Base-by-base conservation (phyloP, 2,113 vertebrate genomes). In the Podarcis cretensis region DNA sequence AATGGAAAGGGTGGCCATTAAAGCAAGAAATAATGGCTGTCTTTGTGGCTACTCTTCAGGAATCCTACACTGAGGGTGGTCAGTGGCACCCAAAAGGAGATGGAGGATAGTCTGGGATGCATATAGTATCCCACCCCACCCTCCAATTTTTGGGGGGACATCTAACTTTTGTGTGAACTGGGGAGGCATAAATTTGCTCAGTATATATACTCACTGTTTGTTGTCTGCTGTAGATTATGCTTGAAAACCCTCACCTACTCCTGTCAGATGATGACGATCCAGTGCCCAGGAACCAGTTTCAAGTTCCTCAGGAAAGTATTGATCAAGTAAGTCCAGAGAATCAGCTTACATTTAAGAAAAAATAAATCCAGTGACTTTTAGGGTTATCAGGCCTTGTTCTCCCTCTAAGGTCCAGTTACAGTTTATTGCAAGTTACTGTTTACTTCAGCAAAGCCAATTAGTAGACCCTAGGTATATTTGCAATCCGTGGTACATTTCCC, bases 281-380 rank as follows among this genome's bases (percentile, higher is more conserved):
- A n/a, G 85, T 69, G 27, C 85, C 57, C 54, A 71, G 5, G 35
- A 89, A 87, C 12, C 96, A 89, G 32, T 95, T 96, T 86, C 93
- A 96, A 4, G 94, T 96, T 86, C 93, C 97, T 21, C 96, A 95
- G 89, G 96, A 97, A 90, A 96, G 89, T 35, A 89, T 97, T 21
- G 94, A 97, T 76, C 96, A 96, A 59, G 97, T 97, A 84, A 96
- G 96, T 91, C 14, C 79, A 66, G 57, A 54, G 8, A 13, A 63
- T 14, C 0, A 18, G 3, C 12, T 68, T 40, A 32, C 54, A 4
- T 48, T 43, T 79, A 10, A 25, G 10, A 9, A 32, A 40, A 37
- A 37, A 32, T 1, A n/a, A 75, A 21, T 18, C 4, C 1, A n/a
- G 23, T 32, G 16, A 2, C 78, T 8, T 8, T 80, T 32, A 57